A percentile compares a stretch with the other conserved stretches of the same genome.
Conservation (phyloP, 1,140 invertebrate species). For the Laupala kohalensis region DNA sequence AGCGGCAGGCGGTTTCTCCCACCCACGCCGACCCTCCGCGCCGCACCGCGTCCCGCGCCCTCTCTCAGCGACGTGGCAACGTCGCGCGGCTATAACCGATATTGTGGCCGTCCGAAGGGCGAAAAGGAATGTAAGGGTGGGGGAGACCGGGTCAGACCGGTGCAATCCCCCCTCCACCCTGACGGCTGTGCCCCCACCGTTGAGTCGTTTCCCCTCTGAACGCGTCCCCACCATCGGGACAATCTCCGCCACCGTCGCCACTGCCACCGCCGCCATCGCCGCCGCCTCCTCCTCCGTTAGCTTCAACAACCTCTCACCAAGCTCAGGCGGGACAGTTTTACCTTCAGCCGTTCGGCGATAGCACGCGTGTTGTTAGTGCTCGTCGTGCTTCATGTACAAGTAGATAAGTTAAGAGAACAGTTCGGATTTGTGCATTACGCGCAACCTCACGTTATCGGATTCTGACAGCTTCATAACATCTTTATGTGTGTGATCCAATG, state of each 20-base stretch:
- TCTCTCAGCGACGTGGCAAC: constrained; percentile 30
- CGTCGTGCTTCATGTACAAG: not conserved
- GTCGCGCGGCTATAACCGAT: constrained; percentile 34
- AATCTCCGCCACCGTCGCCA: too few species aligned
- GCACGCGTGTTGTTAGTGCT: constrained; percentile 1
- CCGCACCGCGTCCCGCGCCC: constrained; percentile 4
- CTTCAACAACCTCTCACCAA: constrained; percentile 28
- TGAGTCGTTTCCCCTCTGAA: not conserved
- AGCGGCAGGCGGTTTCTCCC: not conserved
- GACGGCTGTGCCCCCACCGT: not conserved
- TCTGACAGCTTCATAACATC: not conserved
- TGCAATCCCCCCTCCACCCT: constrained; percentile 8
- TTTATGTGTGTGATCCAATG: constrained; percentile 13
- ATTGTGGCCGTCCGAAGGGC: constrained; percentile 28
- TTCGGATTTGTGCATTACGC: not conserved
- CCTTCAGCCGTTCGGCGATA: constrained; percentile 28
- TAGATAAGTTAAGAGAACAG: constrained; percentile 2
- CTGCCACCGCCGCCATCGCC: not conserved
- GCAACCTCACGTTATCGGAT: not conserved
- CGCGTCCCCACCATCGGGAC: constrained; percentile 10
- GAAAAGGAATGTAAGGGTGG: constrained; percentile 24
- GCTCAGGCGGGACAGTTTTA: constrained; percentile 26
- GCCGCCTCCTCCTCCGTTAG: constrained; percentile 15
- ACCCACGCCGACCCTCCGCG: not conserved
- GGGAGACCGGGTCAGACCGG: constrained; percentile 23